Evolutionary conservation across 2,113 vertebrate genomes (phyloP), one percentile per base, ranked within the genome.

Genomic region (Siniperca chuatsi): DNA sequence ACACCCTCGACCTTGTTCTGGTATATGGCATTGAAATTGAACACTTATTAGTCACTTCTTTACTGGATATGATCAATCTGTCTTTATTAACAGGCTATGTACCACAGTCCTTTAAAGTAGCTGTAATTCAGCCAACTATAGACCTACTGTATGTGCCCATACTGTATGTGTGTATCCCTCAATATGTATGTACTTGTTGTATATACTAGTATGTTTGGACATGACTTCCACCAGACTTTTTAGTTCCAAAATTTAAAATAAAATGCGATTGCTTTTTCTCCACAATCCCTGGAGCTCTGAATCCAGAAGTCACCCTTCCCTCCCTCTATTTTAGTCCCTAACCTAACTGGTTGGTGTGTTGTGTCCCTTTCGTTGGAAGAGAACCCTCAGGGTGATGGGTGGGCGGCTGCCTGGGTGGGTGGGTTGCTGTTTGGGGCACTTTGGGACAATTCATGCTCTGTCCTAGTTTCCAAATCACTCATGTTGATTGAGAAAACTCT

Each of bases 381-480:
- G 66, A 74, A 82, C 67, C 76, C 75, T 80, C 80, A 18, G 64
- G 64, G 80, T 90, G 80, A 80, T 80, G 48, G 67, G 61, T 70
- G 70, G 61, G 75, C 7, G 25, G 44, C 20, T 61, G 48, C 35
- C 18, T 88, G 29, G 25, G 44, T 71, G 67, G 60, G 54, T 72
- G 75, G 62, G 23, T 52, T 61, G 54, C n/a, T 89, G 76, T 81
- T 79, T 15, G 3, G 57, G 55, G 15, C 52, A 54, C 25, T 61
- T 84, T 78, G 62, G 50, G 69, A 73, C 42, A 35, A 84, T 81
- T 75, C 66, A 29, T 71, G 40, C 46, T 44, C 83, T 93, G 90
- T 73, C 88, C 90, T 90, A 92, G 75, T 91, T 87, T 91, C 58
- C 42, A 84, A 83, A 89, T 81, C 66, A 40, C 40, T 77, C 75